A percentile compares a stretch with the other conserved stretches of the same genome.
Conservation (phyloP, 2,797 vertebrate genomes). For the Rhabdomys pumilio region DNA sequence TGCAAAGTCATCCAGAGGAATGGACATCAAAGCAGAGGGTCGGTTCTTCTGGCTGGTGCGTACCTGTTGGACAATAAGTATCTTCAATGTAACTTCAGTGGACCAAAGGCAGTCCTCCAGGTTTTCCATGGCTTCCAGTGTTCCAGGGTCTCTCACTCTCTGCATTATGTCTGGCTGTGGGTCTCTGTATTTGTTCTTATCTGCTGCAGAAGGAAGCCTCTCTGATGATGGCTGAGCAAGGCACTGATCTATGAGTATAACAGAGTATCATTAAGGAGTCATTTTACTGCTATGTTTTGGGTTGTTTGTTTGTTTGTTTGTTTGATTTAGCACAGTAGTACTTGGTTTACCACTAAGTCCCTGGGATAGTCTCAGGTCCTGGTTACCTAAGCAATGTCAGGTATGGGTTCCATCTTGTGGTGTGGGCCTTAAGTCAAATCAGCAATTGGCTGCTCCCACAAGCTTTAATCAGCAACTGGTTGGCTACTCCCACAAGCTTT, state of each 20-base stretch:
- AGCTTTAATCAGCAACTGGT: background rate
- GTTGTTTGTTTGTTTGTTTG: background rate
- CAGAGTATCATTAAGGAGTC: background rate
- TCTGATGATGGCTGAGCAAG: background rate
- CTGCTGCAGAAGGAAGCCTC: background rate
- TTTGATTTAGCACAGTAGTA: background rate
- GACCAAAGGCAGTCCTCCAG: background rate
- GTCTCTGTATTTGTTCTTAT: background rate
- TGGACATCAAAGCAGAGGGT: background rate
- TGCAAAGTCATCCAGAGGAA: background rate
- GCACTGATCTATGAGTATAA: background rate
- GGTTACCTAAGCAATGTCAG: background rate
- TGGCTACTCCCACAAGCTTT: background rate
- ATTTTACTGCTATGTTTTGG: background rate
- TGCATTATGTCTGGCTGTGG: background rate
- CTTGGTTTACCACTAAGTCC: background rate
- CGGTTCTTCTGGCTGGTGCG: background rate
- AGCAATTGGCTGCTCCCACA: background rate
- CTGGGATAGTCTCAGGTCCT: background rate
- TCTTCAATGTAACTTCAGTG: background rate
- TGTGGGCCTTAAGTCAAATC: background rate
- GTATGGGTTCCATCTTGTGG: background rate
- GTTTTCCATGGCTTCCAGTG: background rate
- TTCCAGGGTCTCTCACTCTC: background rate
- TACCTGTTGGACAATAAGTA: background rate